A percentile compares a stretch with the other conserved stretches of the same genome.
Evolutionary conservation across 2,113 vertebrate species (phyloP).

Genomic region (Apaloderma vittatum): DNA sequence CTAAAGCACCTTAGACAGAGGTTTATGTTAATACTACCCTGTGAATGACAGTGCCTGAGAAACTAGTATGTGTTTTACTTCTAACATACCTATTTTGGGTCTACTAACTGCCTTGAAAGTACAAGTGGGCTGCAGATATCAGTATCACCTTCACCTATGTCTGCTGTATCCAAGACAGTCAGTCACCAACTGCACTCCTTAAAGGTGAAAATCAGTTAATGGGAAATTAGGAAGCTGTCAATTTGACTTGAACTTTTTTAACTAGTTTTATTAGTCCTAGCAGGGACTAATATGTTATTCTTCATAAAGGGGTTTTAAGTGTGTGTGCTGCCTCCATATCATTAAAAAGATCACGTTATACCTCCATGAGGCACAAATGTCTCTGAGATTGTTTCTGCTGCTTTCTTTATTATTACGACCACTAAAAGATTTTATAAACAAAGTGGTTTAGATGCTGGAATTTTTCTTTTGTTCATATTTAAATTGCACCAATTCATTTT

Average conservation of each 20-base stretch:
- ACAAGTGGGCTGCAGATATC: neutral
- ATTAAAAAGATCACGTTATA: neutral
- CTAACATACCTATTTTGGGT: neutral
- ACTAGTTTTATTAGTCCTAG: neutral
- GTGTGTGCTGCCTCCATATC: neutral
- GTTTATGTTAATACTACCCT: neutral
- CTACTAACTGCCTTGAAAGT: neutral
- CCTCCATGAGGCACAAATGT: neutral
- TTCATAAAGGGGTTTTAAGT: neutral
- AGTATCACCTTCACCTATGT: neutral
- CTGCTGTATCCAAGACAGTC: neutral
- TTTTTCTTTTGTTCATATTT: conserved; percentile 12
- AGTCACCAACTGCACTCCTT: neutral
- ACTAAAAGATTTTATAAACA: neutral
- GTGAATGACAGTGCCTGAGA: neutral
- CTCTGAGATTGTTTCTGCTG: neutral
- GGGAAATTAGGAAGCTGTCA: neutral
- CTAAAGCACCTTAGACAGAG: neutral
- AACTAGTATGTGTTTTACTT: neutral
- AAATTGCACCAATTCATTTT: neutral
- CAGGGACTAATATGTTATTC: neutral
- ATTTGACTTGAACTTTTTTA: neutral
- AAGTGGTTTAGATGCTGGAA: neutral
- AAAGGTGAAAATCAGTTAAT: neutral
- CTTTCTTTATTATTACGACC: neutral